A percentile compares a stretch with the other conserved stretches of the same genome.
Evolutionary conservation across 2,797 vertebrate genomes (phyloP).

Genomic region (Merluccius polli): DNA sequence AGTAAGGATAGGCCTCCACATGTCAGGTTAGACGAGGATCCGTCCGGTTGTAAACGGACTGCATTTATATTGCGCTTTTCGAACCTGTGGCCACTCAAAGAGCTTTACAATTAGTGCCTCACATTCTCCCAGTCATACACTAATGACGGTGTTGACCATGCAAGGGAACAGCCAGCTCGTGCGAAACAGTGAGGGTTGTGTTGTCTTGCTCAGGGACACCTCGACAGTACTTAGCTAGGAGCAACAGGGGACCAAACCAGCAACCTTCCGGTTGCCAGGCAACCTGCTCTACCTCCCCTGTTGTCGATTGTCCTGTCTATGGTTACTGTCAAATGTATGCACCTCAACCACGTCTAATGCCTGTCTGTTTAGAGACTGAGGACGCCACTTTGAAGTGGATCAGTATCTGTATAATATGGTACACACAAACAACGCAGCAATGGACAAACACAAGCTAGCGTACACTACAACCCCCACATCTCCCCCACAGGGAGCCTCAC

Average conservation of each 20-base stretch:
- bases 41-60: not conserved
- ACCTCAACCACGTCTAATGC: not conserved
- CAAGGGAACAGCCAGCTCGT: not conserved
- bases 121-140: not conserved
- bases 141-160: not conserved
- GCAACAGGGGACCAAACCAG: too few species aligned
- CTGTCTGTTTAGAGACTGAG: not conserved
- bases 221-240: not conserved
- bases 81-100: not conserved
- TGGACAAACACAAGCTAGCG: not conserved
- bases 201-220: not conserved
- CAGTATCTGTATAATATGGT: not conserved
- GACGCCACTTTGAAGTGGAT: not conserved
- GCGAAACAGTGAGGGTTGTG: not conserved
- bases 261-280: too few species aligned
- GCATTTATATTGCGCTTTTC: not conserved
- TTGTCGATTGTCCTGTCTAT: not conserved
- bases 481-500: slow-evolving; percentile 39
- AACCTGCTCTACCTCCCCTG: not conserved
- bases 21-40: slow-evolving; percentile 1
- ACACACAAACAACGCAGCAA: not conserved
- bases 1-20: not conserved
- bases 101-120: not conserved
- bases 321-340: not conserved
- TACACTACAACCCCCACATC: not conserved